phyloP scores from a whole-genome alignment of 2,888 invertebrate genomes.

The Sarcophaga carnaria region DNA sequence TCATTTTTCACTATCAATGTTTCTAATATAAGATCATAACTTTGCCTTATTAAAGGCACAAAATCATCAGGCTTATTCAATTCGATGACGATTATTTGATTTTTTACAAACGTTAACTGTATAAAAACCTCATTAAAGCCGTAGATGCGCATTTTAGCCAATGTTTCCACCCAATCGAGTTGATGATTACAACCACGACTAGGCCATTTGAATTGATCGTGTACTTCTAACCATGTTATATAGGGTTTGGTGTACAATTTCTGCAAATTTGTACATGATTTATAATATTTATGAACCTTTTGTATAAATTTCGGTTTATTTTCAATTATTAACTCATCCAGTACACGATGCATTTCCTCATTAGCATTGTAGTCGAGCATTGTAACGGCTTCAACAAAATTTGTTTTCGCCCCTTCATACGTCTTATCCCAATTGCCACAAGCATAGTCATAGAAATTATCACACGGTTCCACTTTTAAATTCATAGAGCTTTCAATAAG shows the following conservation, averaged over 20 bases:
- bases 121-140: slow-evolving; percentile 9
- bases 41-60: slow-evolving; percentile 39
- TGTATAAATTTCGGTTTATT: slow-evolving; percentile 54
- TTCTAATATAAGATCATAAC: slow-evolving; percentile 51
- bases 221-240: slow-evolving; percentile 58
- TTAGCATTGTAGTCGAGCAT: slow-evolving; percentile 67
- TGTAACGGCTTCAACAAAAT: slow-evolving; percentile 65
- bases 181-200: neutral
- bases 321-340: slow-evolving; percentile 48
- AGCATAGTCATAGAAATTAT: slow-evolving; percentile 68
- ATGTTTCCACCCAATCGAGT: slow-evolving; percentile 69
- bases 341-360: slow-evolving; percentile 45
- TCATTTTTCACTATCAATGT: slow-evolving; percentile 39
- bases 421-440: slow-evolving; percentile 70
- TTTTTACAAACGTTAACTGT: slow-evolving; percentile 63
- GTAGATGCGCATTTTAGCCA: slow-evolving; percentile 68
- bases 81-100: slow-evolving; percentile 57
- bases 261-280: slow-evolving; percentile 58
- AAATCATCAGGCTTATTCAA: slow-evolving; percentile 70
- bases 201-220: slow-evolving; percentile 68
- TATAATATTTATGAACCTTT: slow-evolving; percentile 60
- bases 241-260: slow-evolving; percentile 57
- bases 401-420: neutral
- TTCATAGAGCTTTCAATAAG: slow-evolving; percentile 65
- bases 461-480: slow-evolving; percentile 63